Evolutionary conservation across 92 coral and sea anemone species (phyloP), one percentile per base, ranked within the genome.

Genomic region (Plumapathes pennacea): DNA sequence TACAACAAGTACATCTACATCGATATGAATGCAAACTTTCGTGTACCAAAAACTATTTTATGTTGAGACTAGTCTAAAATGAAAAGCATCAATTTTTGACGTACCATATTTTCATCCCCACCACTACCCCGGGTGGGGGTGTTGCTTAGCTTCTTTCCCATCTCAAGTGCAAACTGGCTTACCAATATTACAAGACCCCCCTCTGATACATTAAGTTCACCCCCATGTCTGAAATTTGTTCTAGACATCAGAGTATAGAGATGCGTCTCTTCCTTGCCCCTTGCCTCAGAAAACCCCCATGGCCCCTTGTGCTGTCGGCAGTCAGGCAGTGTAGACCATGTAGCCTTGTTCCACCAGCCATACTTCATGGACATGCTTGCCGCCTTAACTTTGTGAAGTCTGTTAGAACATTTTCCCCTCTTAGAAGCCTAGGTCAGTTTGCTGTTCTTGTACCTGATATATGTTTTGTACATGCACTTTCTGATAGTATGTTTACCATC

Each of bases 341-440:
- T 53, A 53, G 63, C 24, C 73, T 41, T 36, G n/a, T n/a, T n/a
- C 2, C 43, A 66, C 40, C 31, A 62, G 48, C 38, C 54, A 61
- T 12, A 31, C 23, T 30, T 28, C 63, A 66, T 52, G 73, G 32
- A 31, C 8, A 44, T 41, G 39, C 63, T 40, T 52, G 12, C 52
- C 77, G 30, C 36, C 43, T 58, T 50, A 65, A 53, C 46, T 63
- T 69, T 32, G 24, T 41, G 54, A 67, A 64, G 49, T 32, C 82
- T 48, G 22, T 62, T 74, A 82, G 77, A 82, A 67, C 75, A 83
- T 60, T 62, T 60, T 14, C 57, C 20, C 72, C 89, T 46, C 40
- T 74, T 38, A 50, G 62, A 32, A 51, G 63, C 42, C 36, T 82
- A 82, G 89, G 89, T 82, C 69, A 82, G 89, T 82, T 57, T 37